Evolutionary conservation across 2,888 invertebrate species (phyloP).

Genomic region (Drosophila siamana): DNA sequence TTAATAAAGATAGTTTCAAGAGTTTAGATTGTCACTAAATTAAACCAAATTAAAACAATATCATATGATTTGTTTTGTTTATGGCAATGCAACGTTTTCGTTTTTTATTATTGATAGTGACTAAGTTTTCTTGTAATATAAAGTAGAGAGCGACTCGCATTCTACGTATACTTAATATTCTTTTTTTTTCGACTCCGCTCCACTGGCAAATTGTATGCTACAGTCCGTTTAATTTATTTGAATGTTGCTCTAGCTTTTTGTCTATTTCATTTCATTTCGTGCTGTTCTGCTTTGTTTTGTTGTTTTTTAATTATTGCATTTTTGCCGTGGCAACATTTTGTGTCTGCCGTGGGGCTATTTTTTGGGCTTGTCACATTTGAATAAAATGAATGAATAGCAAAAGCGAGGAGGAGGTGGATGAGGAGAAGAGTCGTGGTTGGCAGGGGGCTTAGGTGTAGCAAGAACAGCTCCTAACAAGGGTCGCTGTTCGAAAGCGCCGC

Average conservation of each 20-base stretch:
- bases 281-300: slow-evolving; percentile 39
- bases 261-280: slow-evolving; percentile 5
- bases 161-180: background rate
- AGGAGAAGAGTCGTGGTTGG: background rate
- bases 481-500: slow-evolving; percentile 38
- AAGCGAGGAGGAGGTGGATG: background rate
- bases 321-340: slow-evolving; percentile 31
- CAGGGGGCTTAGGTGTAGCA: slow-evolving; percentile 5
- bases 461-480: slow-evolving; percentile 15
- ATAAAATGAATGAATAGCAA: slow-evolving; percentile 71
- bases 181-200: background rate
- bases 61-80: no score
- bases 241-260: slow-evolving; percentile 5
- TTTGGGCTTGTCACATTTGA: slow-evolving; percentile 74
- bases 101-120: no score
- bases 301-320: slow-evolving; percentile 65
- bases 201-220: slow-evolving; percentile 28
- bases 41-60: no score
- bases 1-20: no score
- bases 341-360: slow-evolving; percentile 53
- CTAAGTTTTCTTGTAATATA: background rate
- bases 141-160: background rate
- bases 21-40: no score
- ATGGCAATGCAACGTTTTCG: no score
- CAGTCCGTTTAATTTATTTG: slow-evolving; percentile 32